Percentiles rank a stretch among this genome's conserved stretches.
Conservation (phyloP, 2,113 vertebrate species). For the Nothocercus julius region DNA sequence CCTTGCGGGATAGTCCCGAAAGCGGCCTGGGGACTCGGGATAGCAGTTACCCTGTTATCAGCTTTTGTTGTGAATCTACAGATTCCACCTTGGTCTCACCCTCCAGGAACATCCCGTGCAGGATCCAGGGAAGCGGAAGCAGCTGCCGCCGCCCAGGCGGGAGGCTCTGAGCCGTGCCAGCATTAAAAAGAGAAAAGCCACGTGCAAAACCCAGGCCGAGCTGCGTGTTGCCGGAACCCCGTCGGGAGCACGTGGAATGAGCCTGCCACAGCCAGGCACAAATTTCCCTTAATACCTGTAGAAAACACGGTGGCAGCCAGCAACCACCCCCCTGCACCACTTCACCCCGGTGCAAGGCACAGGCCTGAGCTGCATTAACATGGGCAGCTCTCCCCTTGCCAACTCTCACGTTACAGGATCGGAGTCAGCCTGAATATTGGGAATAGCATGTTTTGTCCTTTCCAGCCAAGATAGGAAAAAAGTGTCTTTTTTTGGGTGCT, state of each 20-base stretch:
- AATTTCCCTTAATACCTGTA: background rate
- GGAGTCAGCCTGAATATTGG: background rate
- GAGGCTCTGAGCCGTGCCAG: background rate
- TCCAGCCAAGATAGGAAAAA: accelerated
- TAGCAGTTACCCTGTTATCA: background rate
- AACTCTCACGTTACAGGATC: background rate
- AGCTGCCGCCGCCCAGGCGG: accelerated
- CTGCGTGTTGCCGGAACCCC: background rate
- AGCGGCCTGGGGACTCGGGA: background rate
- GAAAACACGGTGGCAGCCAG: accelerated
- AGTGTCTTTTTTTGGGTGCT: background rate
- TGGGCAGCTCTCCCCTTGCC: background rate
- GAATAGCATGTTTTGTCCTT: background rate
- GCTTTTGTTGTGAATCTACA: background rate
- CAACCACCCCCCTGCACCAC: background rate
- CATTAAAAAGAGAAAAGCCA: background rate
- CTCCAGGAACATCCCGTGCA: accelerated
- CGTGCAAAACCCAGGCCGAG: background rate
- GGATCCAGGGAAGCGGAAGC: accelerated
- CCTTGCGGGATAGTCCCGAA: background rate
- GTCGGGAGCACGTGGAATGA: accelerated
- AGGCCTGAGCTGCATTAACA: accelerated
- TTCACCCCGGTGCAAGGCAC: background rate
- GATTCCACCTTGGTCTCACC: accelerated
- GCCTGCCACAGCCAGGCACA: background rate